Conservation (phyloP, 2,888 invertebrate species). For the Scotopteryx bipunctaria region DNA sequence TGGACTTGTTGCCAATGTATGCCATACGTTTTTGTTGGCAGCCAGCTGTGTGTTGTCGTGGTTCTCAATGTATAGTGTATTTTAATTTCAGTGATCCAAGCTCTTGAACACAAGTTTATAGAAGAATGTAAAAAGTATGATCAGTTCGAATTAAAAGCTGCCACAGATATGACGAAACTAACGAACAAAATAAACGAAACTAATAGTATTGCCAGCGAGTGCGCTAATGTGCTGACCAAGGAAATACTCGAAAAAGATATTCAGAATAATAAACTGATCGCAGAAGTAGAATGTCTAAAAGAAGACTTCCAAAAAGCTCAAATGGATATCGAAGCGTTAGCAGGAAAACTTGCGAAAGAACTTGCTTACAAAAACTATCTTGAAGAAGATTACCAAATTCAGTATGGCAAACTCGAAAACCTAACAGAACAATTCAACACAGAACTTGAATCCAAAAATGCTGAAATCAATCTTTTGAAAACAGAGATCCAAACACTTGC, state of each 20-base stretch:
- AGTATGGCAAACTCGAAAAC: slow-evolving; percentile 41
- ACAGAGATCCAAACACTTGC: slow-evolving; percentile 34
- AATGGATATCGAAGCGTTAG: slow-evolving; percentile 40
- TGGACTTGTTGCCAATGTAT: too few relatives aligned
- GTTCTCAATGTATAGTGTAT: too few relatives aligned
- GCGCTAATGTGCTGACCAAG: slow-evolving; percentile 27
- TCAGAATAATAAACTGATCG: slow-evolving; percentile 41
- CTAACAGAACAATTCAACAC: slow-evolving; percentile 40
- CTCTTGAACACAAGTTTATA: slow-evolving; percentile 43
- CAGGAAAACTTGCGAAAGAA: slow-evolving; percentile 44
- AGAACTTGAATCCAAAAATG: slow-evolving; percentile 42
- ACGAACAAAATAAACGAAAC: slow-evolving; percentile 48
- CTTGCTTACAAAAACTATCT: slow-evolving; percentile 42
- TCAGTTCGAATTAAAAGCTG: slow-evolving; percentile 45
- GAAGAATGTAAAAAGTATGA: slow-evolving; percentile 47
- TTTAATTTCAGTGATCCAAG: slow-evolving; percentile 51
- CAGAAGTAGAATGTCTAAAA: slow-evolving; percentile 44
- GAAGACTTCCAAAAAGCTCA: slow-evolving; percentile 37
- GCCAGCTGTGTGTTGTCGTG: too few relatives aligned
- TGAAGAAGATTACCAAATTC: slow-evolving; percentile 51
- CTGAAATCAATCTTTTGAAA: slow-evolving; percentile 36
- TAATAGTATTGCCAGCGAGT: slow-evolving; percentile 24
- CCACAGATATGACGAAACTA: slow-evolving; percentile 46
- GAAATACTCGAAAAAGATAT: slow-evolving; percentile 44
- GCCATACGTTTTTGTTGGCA: too few relatives aligned